These are phyloP conservation scores for Porites rus DNA, from an alignment of 92 coral and sea anemone species.

Conservation along the genomic window DNA sequence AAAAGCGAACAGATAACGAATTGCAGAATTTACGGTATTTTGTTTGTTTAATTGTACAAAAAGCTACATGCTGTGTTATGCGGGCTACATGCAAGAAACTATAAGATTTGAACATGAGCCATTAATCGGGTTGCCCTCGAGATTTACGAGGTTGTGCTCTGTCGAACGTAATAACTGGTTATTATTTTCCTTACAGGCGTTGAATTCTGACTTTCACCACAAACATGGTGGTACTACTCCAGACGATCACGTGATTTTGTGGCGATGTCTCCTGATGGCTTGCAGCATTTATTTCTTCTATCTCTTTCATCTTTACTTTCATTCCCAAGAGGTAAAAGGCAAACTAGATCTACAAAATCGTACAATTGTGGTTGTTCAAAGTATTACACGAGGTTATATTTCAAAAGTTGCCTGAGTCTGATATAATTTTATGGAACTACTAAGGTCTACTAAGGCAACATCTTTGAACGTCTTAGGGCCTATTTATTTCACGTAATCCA, in stretches of 20 bases:
- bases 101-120: too few species aligned
- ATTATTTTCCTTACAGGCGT: constrained; percentile 45
- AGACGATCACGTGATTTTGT: constrained; percentile 51
- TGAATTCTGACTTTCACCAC: constrained; percentile 51
- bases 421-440: too few species aligned
- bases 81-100: too few species aligned
- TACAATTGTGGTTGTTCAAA: too few species aligned
- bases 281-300: constrained; percentile 79
- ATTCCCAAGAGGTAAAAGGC: constrained; percentile 58
- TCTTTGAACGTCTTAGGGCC: not conserved
- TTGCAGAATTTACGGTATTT: too few species aligned
- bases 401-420: not conserved
- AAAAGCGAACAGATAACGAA: too few species aligned
- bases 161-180: not conserved
- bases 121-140: too few species aligned
- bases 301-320: constrained; percentile 67
- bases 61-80: too few species aligned
- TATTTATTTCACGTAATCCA: not conserved
- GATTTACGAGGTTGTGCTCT: not conserved
- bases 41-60: too few species aligned
- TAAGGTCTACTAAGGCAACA: too few species aligned
- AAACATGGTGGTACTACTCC: constrained; percentile 32
- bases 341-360: not conserved
- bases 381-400: too few species aligned
- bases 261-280: constrained; percentile 73